These are phyloP conservation scores for Drosophila hydei DNA, from an alignment of 1,140 invertebrate genomes.

Conservation along the genomic window DNA sequence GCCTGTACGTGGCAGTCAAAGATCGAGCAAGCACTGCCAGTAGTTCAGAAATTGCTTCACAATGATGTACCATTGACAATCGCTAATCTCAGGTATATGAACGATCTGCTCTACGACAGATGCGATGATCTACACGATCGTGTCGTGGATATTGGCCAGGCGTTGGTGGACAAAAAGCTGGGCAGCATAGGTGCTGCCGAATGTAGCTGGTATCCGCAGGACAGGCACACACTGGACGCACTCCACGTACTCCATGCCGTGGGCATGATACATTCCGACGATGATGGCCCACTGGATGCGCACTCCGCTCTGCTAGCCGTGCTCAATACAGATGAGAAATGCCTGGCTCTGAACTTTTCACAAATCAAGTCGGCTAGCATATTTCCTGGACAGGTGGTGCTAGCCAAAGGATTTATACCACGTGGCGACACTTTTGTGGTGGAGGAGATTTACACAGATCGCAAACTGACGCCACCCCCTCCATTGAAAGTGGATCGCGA, in stretches of 20 bases:
- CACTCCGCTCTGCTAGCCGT: constrained; percentile 89
- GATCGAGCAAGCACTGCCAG: constrained; percentile 54
- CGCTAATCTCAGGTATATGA: constrained; percentile 61
- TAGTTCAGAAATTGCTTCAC: constrained; percentile 54
- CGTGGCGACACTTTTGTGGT: constrained; percentile 88
- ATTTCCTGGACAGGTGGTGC: constrained; percentile 94
- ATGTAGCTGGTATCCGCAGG: constrained; percentile 67
- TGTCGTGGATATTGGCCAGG: constrained; percentile 48
- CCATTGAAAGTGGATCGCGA: constrained; percentile 84
- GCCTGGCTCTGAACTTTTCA: constrained; percentile 86
- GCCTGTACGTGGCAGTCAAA: constrained; percentile 49
- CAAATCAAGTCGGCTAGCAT: constrained; percentile 89
- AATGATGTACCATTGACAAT: constrained; percentile 46
- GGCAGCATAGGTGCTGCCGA: constrained; percentile 51
- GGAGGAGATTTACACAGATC: constrained; percentile 87
- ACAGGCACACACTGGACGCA: constrained; percentile 59
- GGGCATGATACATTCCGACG: constrained; percentile 91
- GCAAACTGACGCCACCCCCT: constrained; percentile 57
- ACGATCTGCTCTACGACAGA: constrained; percentile 60
- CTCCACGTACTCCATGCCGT: constrained; percentile 79
- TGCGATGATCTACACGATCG: constrained; percentile 61
- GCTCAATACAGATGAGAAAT: constrained; percentile 84
- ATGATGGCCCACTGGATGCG: constrained; percentile 88
- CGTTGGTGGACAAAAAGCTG: constrained; percentile 60
- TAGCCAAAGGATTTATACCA: constrained; percentile 89